Conservation (phyloP, 2,888 invertebrate genomes). For the Diogma glabrata region DNA sequence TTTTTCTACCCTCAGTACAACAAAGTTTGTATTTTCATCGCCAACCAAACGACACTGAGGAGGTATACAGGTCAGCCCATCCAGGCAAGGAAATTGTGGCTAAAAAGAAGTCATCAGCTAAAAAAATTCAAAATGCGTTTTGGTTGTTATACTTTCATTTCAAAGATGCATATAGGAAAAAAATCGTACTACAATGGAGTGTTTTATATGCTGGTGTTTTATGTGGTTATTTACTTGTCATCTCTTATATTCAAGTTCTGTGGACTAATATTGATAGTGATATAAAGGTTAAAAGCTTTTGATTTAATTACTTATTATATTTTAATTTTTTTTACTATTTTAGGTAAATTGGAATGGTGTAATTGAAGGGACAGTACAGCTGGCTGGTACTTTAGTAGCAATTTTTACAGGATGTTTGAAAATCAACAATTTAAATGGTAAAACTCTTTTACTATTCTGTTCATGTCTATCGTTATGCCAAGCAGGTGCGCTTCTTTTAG, state of each 20-base stretch:
- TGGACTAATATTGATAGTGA: slow-evolving; percentile 46
- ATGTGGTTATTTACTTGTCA: slow-evolving; percentile 59
- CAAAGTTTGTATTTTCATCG: slow-evolving; percentile 54
- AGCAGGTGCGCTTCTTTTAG: slow-evolving; percentile 43
- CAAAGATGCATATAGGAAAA: slow-evolving; percentile 44
- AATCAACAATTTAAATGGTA: no score
- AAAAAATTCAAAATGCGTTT: no score
- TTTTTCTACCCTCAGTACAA: slow-evolving; percentile 48
- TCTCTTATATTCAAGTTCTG: slow-evolving; percentile 58
- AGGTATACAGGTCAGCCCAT: neutral
- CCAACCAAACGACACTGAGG: slow-evolving; percentile 16
- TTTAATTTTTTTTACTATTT: no score
- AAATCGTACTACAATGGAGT: slow-evolving; percentile 58
- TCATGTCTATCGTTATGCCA: slow-evolving; percentile 41
- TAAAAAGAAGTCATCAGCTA: slow-evolving; percentile 4
- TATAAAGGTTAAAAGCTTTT: no score
- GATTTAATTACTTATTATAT: no score
- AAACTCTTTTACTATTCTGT: slow-evolving; percentile 37
- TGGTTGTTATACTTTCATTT: slow-evolving; percentile 46
- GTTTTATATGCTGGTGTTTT: slow-evolving; percentile 65
- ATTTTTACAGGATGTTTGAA: slow-evolving; percentile 44
- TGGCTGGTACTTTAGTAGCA: slow-evolving; percentile 52
- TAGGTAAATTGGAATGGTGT: slow-evolving; percentile 73
- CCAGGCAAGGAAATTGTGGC: neutral
- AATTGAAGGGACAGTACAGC: slow-evolving; percentile 65